phyloP scores from a whole-genome alignment of 2,113 vertebrate species.

The Carollia perspicillata region DNA sequence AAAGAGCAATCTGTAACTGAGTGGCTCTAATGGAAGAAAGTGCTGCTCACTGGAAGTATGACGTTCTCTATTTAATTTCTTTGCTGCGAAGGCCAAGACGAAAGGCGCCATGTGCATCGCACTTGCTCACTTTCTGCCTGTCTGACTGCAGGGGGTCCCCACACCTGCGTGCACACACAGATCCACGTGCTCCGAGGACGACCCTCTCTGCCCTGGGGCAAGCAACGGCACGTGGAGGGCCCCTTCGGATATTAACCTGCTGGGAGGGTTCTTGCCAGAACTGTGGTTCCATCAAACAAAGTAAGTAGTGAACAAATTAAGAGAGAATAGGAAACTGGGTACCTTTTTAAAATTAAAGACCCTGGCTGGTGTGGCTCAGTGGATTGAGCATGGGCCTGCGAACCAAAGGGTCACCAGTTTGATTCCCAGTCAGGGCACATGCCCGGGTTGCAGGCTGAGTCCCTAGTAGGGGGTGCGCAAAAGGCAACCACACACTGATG shows the following conservation, averaged over 20 bases:
- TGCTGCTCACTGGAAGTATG: constrained; percentile 93
- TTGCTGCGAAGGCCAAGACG: constrained; percentile 91
- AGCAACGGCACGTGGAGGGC: constrained; percentile 99
- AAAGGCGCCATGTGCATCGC: constrained; percentile 93
- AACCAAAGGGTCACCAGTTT: too few relatives aligned
- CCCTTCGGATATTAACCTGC: constrained; percentile 90
- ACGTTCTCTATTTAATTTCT: constrained; percentile 89
- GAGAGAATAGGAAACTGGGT: constrained; percentile 90
- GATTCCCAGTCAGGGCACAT: too few relatives aligned
- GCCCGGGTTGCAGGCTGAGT: too few relatives aligned
- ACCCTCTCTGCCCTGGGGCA: constrained; percentile 90
- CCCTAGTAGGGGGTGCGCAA: too few relatives aligned
- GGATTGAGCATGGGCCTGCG: too few relatives aligned
- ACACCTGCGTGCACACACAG: constrained; percentile 74
- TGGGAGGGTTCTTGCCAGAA: constrained; percentile 93
- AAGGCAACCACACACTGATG: too few relatives aligned
- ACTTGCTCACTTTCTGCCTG: constrained; percentile 82
- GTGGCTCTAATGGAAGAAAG: constrained; percentile 90
- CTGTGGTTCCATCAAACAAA: constrained; percentile 95
- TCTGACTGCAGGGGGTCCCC: constrained; percentile 88
- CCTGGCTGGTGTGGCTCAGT: too few relatives aligned
- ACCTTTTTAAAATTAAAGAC: constrained; percentile 97
- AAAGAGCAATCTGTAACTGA: constrained; percentile 88
- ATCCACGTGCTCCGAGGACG: constrained; percentile 88
- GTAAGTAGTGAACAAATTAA: constrained; percentile 82